phyloP scores from a whole-genome alignment of 2,797 vertebrate genomes.

The Morelia viridis region DNA sequence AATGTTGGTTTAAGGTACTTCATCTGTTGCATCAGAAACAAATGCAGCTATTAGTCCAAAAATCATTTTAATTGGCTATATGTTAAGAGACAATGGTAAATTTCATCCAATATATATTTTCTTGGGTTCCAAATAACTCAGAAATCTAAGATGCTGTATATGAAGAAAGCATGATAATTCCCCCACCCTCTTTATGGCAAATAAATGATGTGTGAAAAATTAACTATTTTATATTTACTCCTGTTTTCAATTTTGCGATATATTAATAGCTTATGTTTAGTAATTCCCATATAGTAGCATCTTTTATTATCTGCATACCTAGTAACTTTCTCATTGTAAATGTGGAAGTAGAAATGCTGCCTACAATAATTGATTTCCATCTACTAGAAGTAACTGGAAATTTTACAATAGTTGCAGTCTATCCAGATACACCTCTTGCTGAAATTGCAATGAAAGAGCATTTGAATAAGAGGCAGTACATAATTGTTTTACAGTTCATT shows the following conservation, averaged over 20 bases:
- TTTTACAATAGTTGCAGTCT: background rate
- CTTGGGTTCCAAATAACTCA: constrained; percentile 35
- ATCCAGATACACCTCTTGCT: background rate
- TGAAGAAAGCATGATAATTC: constrained; percentile 4
- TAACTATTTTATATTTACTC: background rate
- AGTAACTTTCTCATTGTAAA: constrained; percentile 4
- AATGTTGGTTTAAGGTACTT: background rate
- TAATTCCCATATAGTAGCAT: background rate
- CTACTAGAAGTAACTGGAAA: background rate
- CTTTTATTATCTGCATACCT: constrained; percentile 4
- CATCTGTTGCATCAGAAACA: background rate
- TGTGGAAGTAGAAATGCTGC: constrained; percentile 1
- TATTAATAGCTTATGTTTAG: background rate
- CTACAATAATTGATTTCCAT: background rate
- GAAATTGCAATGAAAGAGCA: background rate
- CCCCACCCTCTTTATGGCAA: constrained; percentile 24
- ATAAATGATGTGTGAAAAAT: background rate
- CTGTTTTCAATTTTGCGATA: background rate
- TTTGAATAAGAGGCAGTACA: background rate
- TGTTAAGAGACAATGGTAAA: constrained; percentile 17
- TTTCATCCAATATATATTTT: constrained; percentile 30
- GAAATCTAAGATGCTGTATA: constrained; percentile 33
- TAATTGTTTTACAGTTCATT: background rate
- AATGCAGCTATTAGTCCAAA: background rate
- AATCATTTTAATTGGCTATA: background rate